phyloP scores from a whole-genome alignment of 2,888 invertebrate genomes.

The Ryuthela nishihirai region DNA sequence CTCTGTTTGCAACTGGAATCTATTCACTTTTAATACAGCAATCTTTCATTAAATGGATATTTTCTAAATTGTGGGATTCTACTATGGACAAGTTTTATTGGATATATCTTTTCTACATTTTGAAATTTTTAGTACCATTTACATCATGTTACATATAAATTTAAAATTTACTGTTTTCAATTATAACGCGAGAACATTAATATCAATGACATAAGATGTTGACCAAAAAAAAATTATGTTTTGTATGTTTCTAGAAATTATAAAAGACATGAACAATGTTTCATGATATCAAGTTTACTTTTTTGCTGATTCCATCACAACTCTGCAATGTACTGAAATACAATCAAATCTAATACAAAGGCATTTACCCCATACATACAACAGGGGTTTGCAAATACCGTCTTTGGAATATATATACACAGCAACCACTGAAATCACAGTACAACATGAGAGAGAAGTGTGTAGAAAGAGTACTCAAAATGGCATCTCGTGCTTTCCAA shows the following conservation, averaged over 20 bases:
- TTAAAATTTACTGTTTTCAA: too few species aligned
- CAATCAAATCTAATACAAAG: conserved; percentile 38
- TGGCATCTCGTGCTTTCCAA: conserved; percentile 29
- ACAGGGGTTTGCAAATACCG: conserved; percentile 34
- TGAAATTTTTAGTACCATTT: too few species aligned
- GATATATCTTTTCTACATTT: too few species aligned
- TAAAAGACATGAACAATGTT: conserved; percentile 12
- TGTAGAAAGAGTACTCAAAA: conserved; percentile 31
- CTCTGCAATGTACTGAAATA: conserved; percentile 33
- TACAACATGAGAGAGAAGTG: conserved; percentile 37
- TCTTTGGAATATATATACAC: conserved; percentile 37
- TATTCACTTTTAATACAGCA: too few species aligned
- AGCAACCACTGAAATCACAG: conserved; percentile 39
- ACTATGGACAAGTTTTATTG: too few species aligned
- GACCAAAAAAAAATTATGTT: too few species aligned
- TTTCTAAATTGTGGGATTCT: too few species aligned
- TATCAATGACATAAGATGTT: too few species aligned
- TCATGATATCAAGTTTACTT: conserved; percentile 33
- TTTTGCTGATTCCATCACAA: conserved; percentile 31
- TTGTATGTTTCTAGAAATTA: conserved; percentile 15
- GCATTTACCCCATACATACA: conserved; percentile 37
- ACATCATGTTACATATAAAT: too few species aligned
- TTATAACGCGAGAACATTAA: too few species aligned
- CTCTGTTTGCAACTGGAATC: too few species aligned
- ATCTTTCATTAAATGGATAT: too few species aligned